These are phyloP conservation scores for Characodon lateralis DNA, from an alignment of 2,797 vertebrate species.

Conservation along the genomic window DNA sequence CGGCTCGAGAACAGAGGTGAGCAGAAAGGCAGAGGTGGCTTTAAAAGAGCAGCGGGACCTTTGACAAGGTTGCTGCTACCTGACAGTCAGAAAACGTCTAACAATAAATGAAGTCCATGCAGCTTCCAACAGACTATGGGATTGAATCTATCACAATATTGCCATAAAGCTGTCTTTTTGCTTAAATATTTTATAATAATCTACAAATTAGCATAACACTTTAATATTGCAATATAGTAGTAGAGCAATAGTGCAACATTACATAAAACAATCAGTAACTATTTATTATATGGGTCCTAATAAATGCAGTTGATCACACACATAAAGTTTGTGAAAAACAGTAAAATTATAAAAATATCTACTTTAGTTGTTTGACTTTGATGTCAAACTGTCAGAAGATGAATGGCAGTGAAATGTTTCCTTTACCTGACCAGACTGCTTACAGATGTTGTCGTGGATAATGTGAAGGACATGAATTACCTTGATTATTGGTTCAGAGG, in stretches of 20 bases:
- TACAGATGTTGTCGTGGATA: slow-evolving; percentile 32
- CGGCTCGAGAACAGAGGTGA: slow-evolving; percentile 1
- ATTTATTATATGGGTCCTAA: too few species aligned
- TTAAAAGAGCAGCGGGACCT: slow-evolving; percentile 39
- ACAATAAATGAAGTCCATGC: background rate
- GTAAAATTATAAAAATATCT: background rate
- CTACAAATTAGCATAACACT: background rate
- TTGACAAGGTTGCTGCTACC: slow-evolving; percentile 41
- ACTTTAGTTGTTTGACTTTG: background rate
- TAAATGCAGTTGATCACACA: background rate
- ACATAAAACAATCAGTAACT: too few species aligned
- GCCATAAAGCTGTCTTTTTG: background rate
- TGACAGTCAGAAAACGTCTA: background rate
- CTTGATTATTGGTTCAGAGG: slow-evolving; percentile 49
- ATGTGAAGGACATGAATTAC: slow-evolving; percentile 38
- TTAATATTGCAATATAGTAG: background rate
- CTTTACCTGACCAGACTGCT: slow-evolving; percentile 19
- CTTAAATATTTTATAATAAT: background rate
- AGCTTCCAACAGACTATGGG: background rate
- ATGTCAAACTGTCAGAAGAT: background rate
- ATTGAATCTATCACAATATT: background rate
- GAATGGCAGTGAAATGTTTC: slow-evolving; percentile 6
- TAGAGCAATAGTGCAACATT: background rate
- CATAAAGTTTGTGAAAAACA: background rate
- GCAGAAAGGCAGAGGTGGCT: slow-evolving; percentile 37